These are phyloP conservation scores for Nymphalis urticae DNA, from an alignment of 2,888 invertebrate species.

Conservation along the genomic window DNA sequence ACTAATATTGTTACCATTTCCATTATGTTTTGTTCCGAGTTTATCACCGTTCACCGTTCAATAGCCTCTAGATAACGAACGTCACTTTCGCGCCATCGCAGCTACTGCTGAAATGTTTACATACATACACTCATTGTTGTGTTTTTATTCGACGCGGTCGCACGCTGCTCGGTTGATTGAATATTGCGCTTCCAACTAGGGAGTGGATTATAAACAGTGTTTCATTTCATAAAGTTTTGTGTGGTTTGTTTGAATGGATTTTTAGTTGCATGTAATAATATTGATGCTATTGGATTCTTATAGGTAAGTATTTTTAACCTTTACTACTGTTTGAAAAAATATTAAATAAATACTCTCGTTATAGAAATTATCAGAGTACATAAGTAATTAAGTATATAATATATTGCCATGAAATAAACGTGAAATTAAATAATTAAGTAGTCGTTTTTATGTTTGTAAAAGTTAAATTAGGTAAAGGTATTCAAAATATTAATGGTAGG, in stretches of 20 bases:
- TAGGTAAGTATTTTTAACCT: neutral
- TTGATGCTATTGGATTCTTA: constrained; percentile 1
- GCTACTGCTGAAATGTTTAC: constrained; percentile 59
- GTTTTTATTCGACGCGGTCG: constrained; percentile 47
- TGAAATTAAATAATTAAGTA: too few species aligned
- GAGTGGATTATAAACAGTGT: constrained; percentile 2
- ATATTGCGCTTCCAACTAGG: constrained; percentile 1
- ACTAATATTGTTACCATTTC: neutral
- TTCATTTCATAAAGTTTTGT: constrained; percentile 4
- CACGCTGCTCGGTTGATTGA: constrained; percentile 40
- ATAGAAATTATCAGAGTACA: too few species aligned
- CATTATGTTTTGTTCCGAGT: neutral
- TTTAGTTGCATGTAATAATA: neutral
- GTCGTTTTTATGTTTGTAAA: too few species aligned
- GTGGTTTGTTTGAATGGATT: neutral
- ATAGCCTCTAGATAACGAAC: constrained; percentile 34
- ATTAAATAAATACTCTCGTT: too few species aligned
- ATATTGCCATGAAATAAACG: too few species aligned
- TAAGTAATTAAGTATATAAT: too few species aligned
- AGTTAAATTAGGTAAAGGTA: too few species aligned
- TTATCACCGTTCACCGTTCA: constrained; percentile 25
- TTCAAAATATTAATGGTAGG: too few species aligned
- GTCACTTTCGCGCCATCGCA: constrained; percentile 41
- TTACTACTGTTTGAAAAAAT: too few species aligned
- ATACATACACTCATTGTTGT: constrained; percentile 48